Percentiles rank a stretch among this genome's conserved stretches.
These are phyloP conservation scores for Tachycineta bicolor DNA, from an alignment of 2,113 vertebrate genomes.

Conservation along the genomic window DNA sequence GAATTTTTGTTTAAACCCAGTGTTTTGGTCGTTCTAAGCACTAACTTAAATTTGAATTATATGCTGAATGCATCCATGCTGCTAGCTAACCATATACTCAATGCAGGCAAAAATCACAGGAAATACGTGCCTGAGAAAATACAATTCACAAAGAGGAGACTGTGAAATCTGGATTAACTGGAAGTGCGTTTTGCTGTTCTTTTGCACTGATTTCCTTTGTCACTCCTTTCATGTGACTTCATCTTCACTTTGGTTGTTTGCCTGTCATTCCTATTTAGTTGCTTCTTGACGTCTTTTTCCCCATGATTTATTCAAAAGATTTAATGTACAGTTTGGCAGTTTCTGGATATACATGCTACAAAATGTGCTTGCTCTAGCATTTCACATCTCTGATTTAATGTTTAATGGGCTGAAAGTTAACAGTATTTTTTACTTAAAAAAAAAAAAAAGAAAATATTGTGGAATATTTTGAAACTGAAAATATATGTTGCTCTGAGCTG, in stretches of 20 bases:
- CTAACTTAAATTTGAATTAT: background rate
- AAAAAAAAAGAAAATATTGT: too few relatives aligned
- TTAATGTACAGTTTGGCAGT: slow-evolving; percentile 10
- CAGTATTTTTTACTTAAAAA: background rate
- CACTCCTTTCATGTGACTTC: slow-evolving; percentile 32
- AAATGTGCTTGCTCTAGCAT: background rate
- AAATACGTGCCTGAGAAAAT: background rate
- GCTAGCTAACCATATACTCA: background rate
- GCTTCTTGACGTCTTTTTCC: background rate
- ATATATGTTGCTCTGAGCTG: background rate
- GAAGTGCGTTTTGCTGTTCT: background rate
- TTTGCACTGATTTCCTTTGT: slow-evolving; percentile 38
- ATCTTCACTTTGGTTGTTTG: slow-evolving; percentile 11
- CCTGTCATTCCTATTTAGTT: slow-evolving; percentile 1
- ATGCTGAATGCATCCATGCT: background rate
- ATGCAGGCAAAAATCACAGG: background rate
- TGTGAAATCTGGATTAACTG: background rate
- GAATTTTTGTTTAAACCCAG: background rate
- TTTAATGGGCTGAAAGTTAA: background rate
- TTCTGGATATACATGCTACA: background rate
- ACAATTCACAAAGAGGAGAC: background rate
- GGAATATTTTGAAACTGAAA: background rate
- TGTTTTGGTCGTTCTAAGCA: background rate
- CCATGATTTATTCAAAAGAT: slow-evolving; percentile 25
- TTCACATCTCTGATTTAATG: background rate